phyloP scores from a whole-genome alignment of 2,888 invertebrate genomes.

The Polymixis flavicincta region DNA sequence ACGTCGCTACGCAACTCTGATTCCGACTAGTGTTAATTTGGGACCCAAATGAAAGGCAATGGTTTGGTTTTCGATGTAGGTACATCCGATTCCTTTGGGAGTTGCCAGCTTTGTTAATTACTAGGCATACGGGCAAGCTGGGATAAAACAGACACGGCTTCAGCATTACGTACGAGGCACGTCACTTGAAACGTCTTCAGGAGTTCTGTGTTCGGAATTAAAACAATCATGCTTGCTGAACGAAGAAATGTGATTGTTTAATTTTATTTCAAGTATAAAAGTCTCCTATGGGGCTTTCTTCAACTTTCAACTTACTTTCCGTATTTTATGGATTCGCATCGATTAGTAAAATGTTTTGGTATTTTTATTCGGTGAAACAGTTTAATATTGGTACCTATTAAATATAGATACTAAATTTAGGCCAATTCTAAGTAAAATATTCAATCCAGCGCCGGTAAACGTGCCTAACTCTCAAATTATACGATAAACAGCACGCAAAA shows the following conservation, averaged over 20 bases:
- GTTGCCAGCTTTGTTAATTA: conserved; percentile 76
- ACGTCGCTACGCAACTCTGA: conserved; percentile 59
- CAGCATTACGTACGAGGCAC: conserved; percentile 60
- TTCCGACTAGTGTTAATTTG: conserved; percentile 73
- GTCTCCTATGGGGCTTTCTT: background rate
- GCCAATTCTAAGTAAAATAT: conserved; percentile 20
- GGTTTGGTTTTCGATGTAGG: conserved; percentile 75
- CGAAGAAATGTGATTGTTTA: conserved; percentile 20
- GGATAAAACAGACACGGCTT: conserved; percentile 67
- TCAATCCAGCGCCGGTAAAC: conserved; percentile 45
- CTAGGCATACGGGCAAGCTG: conserved; percentile 66
- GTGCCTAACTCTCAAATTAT: conserved; percentile 48
- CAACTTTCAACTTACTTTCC: background rate
- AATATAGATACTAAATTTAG: background rate
- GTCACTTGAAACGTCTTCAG: conserved; percentile 57
- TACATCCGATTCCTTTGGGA: conserved; percentile 77
- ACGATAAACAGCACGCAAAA: conserved; percentile 60
- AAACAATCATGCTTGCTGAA: conserved; percentile 30
- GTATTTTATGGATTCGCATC: background rate
- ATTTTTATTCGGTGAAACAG: background rate
- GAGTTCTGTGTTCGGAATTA: conserved; percentile 41
- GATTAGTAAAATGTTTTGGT: background rate
- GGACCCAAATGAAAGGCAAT: conserved; percentile 79
- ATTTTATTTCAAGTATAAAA: conserved; percentile 7
- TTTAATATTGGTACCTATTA: background rate